Base-by-base conservation (phyloP, 2,797 vertebrate species). In the Aplochiton taeniatus region DNA sequence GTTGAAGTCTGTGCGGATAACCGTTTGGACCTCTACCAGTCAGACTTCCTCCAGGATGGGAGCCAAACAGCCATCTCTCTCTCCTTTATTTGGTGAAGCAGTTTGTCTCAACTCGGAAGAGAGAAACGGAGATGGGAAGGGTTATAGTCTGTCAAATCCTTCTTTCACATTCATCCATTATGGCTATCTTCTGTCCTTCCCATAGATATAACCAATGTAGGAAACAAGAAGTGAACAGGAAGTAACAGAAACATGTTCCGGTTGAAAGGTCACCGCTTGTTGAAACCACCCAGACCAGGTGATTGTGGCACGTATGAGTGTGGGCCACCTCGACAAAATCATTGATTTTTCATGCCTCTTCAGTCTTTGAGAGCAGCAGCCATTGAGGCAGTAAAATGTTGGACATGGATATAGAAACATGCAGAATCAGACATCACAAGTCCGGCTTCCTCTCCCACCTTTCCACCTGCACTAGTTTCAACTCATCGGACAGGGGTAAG, bases 191-290 rank as follows among this genome's bases (percentile, higher is more conserved):
- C 77, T 68, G 76, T 77, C 61, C 12, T 69, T 74, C 79, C 78
- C 75, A 67, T 9, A 76, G 52, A 66, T 76, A 69, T 41, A 63
- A 69, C 31, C 59, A 54, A 73, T 73, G 66, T 44, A 58, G 54
- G 50, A 43, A 58, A 77, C 11, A 48, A 67, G 16, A 65, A 19
- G 59, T 42, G 61, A 71, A 79, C 58, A 41, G 65, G 58, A 72
- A 73, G 42, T 68, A 61, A 63, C 54, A 48, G 63, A 56, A 69
- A 64, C 67, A 74, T 74, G 77, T 65, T 74, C 87, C 78, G 7
- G 86, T 86, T 86, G 85, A 87, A 86, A 64, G 53, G 59, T 80
- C 86, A 87, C 87, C 85, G 1, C 66, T 87, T 75, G 82, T 85
- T 85, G 42, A 59, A 61, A 72, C 68, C 68, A 45, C 65, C 68